These are phyloP conservation scores for Gambusia affinis DNA, from an alignment of 2,113 vertebrate genomes.

Conservation along the genomic window DNA sequence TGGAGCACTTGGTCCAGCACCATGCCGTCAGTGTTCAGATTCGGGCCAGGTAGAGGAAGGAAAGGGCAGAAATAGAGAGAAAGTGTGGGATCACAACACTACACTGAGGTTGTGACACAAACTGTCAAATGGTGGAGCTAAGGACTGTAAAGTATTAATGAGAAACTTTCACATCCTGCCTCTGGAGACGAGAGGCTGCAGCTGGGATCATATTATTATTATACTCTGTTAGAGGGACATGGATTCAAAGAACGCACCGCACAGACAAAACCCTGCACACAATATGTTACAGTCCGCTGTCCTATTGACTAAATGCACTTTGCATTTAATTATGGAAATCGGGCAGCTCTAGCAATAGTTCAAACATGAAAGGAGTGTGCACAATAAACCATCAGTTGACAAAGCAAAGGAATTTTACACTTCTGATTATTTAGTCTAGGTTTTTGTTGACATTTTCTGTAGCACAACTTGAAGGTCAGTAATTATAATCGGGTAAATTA, in stretches of 20 bases:
- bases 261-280: background rate
- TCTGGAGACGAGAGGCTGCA: slow-evolving; percentile 46
- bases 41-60: slow-evolving; percentile 5
- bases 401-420: no score
- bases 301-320: background rate
- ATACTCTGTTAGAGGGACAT: slow-evolving; percentile 30
- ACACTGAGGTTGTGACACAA: slow-evolving; percentile 24
- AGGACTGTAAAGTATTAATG: slow-evolving; percentile 51
- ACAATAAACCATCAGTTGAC: background rate
- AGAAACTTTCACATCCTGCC: slow-evolving; percentile 52
- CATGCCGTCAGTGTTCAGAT: slow-evolving; percentile 14
- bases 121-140: slow-evolving; percentile 34
- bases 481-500: background rate
- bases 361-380: background rate
- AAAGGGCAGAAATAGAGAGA: slow-evolving; percentile 2
- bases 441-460: no score
- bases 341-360: background rate
- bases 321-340: background rate
- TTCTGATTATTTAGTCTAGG: background rate
- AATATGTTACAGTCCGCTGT: background rate
- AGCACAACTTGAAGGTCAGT: background rate
- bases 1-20: slow-evolving; percentile 17
- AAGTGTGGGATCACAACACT: background rate
- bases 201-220: slow-evolving; percentile 47
- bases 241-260: slow-evolving; percentile 31